Evolutionary conservation across 2,113 vertebrate genomes (phyloP).

Genomic region (Platichthys stellatus): DNA sequence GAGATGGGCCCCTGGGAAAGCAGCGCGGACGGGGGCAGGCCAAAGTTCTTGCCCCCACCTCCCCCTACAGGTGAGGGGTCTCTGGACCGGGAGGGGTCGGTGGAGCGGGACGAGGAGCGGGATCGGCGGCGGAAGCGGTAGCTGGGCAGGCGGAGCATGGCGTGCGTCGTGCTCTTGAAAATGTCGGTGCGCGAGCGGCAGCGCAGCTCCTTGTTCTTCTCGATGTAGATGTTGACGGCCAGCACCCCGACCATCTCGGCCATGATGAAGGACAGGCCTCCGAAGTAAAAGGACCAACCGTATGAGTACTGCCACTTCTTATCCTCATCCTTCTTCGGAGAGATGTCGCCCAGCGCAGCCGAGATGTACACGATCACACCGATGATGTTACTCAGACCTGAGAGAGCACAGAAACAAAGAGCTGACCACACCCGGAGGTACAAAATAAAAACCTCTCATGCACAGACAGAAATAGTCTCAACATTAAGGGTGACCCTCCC

Average conservation of each 20-base stretch:
- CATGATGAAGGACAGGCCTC: slow-evolving; percentile 93
- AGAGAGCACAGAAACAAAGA: slow-evolving; percentile 25
- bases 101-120: slow-evolving; percentile 90
- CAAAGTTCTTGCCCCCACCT: slow-evolving; percentile 83
- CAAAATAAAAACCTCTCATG: too few relatives aligned
- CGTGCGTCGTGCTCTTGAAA: slow-evolving; percentile 88
- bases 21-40: slow-evolving; percentile 79
- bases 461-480: too few relatives aligned
- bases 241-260: slow-evolving; percentile 94
- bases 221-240: slow-evolving; percentile 94
- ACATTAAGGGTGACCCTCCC: not conserved
- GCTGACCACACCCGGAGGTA: slow-evolving; percentile 16
- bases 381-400: slow-evolving; percentile 95
- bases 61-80: slow-evolving; percentile 84
- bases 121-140: slow-evolving; percentile 92
- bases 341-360: slow-evolving; percentile 91
- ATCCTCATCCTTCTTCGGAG: slow-evolving; percentile 91
- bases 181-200: slow-evolving; percentile 92
- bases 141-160: slow-evolving; percentile 91
- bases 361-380: slow-evolving; percentile 97
- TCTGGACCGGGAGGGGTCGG: slow-evolving; percentile 88
- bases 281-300: slow-evolving; percentile 96
- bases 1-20: slow-evolving; percentile 83
- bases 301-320: slow-evolving; percentile 95
- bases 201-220: slow-evolving; percentile 93